Evolutionary conservation across 2,888 invertebrate genomes (phyloP).

Genomic region (Phania funesta): DNA sequence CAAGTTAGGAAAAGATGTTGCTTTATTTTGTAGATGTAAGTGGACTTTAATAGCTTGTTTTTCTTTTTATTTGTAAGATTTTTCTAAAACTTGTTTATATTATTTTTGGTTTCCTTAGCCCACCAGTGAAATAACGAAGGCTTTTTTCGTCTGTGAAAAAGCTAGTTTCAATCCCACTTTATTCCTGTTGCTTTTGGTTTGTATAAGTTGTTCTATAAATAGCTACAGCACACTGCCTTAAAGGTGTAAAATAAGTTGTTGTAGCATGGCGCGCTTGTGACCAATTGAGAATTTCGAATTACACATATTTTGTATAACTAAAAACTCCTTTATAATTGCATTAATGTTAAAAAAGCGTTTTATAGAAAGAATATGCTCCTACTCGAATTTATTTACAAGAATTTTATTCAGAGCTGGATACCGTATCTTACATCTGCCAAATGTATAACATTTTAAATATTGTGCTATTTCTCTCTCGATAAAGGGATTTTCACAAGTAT

Average conservation of each 20-base stretch:
- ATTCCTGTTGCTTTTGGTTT: constrained; percentile 4
- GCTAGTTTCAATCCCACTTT: constrained; percentile 16
- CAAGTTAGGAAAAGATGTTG: not conserved
- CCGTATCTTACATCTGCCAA: too few relatives aligned
- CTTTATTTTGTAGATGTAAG: not conserved
- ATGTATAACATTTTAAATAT: too few relatives aligned
- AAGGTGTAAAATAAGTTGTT: not conserved
- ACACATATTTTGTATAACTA: too few relatives aligned
- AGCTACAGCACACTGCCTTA: not conserved
- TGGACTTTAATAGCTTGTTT: not conserved
- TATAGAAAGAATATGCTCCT: too few relatives aligned
- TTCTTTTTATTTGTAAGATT: not conserved
- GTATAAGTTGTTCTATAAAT: not conserved
- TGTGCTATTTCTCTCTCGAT: too few relatives aligned
- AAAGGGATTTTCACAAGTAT: too few relatives aligned
- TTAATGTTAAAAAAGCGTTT: too few relatives aligned
- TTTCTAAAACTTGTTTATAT: constrained; percentile 16
- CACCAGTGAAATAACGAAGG: not conserved
- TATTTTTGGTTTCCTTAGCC: not conserved
- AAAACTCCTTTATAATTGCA: too few relatives aligned
- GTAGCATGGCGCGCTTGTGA: too few relatives aligned
- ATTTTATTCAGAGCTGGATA: too few relatives aligned
- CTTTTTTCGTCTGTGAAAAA: not conserved
- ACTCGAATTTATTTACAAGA: too few relatives aligned
- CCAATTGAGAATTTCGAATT: not conserved